These are phyloP conservation scores for Darevskia nairensis DNA, from an alignment of 2,797 vertebrate genomes.

Conservation along the genomic window DNA sequence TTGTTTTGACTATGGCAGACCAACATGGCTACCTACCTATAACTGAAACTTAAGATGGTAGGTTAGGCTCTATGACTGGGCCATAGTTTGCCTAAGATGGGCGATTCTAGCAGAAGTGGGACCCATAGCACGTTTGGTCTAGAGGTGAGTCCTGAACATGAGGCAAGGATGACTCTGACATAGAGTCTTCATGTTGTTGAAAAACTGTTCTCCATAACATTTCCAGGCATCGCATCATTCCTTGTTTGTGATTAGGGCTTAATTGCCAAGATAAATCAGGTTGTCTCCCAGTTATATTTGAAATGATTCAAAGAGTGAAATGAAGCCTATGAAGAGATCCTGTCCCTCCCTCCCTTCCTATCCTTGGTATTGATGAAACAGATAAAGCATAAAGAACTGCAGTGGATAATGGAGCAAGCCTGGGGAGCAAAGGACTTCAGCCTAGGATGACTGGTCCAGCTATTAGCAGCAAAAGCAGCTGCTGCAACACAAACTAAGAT, in stretches of 20 bases:
- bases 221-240: not conserved
- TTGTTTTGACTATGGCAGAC: too few relatives aligned
- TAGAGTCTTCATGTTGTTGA: not conserved
- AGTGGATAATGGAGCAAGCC: not conserved
- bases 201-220: too few relatives aligned
- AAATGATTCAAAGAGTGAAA: not conserved
- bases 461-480: not conserved
- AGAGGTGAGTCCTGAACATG: not conserved
- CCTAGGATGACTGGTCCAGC: not conserved
- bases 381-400: accelerated
- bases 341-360: not conserved
- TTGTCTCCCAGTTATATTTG: not conserved
- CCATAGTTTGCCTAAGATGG: not conserved
- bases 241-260: not conserved
- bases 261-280: not conserved
- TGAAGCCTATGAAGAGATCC: not conserved
- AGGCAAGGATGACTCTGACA: not conserved
- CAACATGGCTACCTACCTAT: too few relatives aligned
- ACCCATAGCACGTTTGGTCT: not conserved
- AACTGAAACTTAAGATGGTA: too few relatives aligned
- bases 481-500: not conserved
- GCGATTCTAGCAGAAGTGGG: not conserved
- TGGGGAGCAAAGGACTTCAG: conserved; percentile 1
- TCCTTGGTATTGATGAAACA: not conserved
- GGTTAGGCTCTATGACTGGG: too few relatives aligned